Percentiles rank a stretch among this genome's conserved stretches.
Conservation (phyloP, 2,113 vertebrate species). For the Ophthalmolycus amberensis region DNA sequence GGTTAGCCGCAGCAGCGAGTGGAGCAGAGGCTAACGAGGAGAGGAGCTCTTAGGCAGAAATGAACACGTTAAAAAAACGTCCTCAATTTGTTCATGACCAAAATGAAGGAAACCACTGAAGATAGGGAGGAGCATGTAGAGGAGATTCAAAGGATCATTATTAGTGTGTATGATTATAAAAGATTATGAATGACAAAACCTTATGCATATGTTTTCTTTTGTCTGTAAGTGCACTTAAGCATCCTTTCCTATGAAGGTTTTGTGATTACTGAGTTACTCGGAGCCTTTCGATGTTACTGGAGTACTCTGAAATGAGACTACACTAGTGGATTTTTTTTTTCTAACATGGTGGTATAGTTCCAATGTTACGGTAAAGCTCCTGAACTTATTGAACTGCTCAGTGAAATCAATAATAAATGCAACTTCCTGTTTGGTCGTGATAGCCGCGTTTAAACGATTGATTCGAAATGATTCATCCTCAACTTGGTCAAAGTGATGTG, state of each 20-base stretch:
- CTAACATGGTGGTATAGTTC: background rate
- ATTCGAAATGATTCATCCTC: background rate
- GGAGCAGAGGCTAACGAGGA: too few relatives aligned
- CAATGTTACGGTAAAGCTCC: background rate
- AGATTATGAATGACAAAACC: background rate
- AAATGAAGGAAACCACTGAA: constrained; percentile 25
- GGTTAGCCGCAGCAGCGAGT: background rate
- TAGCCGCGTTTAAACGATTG: background rate
- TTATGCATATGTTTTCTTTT: background rate
- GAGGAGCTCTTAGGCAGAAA: too few relatives aligned
- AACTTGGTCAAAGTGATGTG: background rate
- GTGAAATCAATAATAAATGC: background rate
- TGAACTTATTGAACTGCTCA: background rate
- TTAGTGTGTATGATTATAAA: background rate
- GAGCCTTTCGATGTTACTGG: background rate
- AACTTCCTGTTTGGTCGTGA: background rate
- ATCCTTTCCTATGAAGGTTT: background rate
- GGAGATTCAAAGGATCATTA: background rate
- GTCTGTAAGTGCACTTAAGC: constrained; percentile 27
- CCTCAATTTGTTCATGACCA: background rate
- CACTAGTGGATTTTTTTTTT: background rate
- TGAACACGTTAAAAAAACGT: too few relatives aligned
- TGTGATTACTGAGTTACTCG: constrained; percentile 1
- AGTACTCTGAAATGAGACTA: background rate
- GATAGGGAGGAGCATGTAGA: background rate